Percentiles rank a stretch among this genome's conserved stretches.
These are phyloP conservation scores for Agrotis segetum DNA, from an alignment of 2,888 invertebrate genomes.

Conservation along the genomic window DNA sequence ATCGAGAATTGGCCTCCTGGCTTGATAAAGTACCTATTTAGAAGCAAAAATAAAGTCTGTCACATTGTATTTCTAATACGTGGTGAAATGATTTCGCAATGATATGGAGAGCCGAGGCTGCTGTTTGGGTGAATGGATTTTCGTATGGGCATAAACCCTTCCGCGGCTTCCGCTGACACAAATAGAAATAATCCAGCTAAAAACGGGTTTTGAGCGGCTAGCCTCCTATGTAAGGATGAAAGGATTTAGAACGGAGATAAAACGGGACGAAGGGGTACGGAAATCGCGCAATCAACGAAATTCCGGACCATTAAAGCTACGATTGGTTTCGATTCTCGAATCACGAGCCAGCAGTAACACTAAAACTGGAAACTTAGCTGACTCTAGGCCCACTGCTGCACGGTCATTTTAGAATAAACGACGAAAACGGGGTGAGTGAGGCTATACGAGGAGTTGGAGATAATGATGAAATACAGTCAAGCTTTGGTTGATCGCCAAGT, in stretches of 20 bases:
- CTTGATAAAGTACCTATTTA: conserved; percentile 35
- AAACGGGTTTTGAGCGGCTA: conserved; percentile 51
- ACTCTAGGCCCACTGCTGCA: not conserved
- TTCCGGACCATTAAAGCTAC: conserved; percentile 71
- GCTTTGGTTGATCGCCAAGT: conserved; percentile 8
- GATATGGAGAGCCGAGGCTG: conserved; percentile 35
- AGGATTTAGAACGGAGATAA: conserved; percentile 66
- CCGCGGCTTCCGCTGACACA: conserved; percentile 57
- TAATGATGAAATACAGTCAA: conserved; percentile 13
- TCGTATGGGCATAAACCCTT: conserved; percentile 56
- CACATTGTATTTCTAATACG: conserved; percentile 4
- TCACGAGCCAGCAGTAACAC: conserved; percentile 24
- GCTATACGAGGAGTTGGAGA: not conserved
- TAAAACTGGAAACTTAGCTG: conserved; percentile 5
- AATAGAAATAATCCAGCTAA: conserved; percentile 63
- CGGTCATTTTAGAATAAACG: too few relatives aligned
- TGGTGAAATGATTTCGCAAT: conserved; percentile 48
- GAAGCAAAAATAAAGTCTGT: conserved; percentile 27
- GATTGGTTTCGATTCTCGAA: conserved; percentile 45
- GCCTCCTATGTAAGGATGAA: conserved; percentile 58
- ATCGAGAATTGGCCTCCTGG: too few relatives aligned
- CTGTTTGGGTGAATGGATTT: conserved; percentile 47
- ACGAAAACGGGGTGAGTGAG: not conserved
- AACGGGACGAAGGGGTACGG: conserved; percentile 67
- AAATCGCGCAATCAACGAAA: conserved; percentile 75